Base-by-base conservation (phyloP, 2,888 invertebrate genomes). In the Coenonympha arcania region DNA sequence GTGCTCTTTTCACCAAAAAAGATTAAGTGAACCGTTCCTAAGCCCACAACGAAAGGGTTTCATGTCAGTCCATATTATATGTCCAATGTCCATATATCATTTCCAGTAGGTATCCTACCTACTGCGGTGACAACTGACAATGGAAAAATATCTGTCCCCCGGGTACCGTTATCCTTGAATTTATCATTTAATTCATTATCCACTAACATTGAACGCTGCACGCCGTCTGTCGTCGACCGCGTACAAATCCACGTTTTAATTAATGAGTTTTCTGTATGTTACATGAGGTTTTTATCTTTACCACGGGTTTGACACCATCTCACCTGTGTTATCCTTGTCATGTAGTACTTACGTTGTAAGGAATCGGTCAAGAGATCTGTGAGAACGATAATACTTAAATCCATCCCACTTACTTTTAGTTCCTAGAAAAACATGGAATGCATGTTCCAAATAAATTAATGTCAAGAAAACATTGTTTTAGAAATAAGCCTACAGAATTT, bases 101-200 rank as follows among this genome's bases (percentile, higher is more conserved):
- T 20, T 13, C 15, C 31, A 20, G 34, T 42, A 16, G n/a, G n/a
- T n/a, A n/a, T n/a, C n/a, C n/a, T n/a, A n/a, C n/a, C n/a, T n/a
- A n/a, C n/a, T 15, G 20, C 37, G 16, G 43, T 37, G 36, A n/a
- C n/a, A n/a, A n/a, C 9, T 49, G 36, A 47, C 41, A 34, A 47
- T 45, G 45, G 31, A 45, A 34, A 46, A 34, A 46, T 47, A 53
- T 40, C 34, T 31, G 26, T 43, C 50, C 53, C 53, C 16, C 4
- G 6, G 43, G 53, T 28, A 26, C 20, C 42, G 53, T 52, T 50
- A 47, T 43, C 53, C 53, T 54, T 54, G 53, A 50, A 50, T 54
- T 39, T 40, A 50, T 53, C 45, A 53, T 53, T 53, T 53, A 53
- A 50, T 53, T 53, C 46, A 54, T 50, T 50, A 53, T n/a, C n/a